Percentiles rank a stretch among this genome's conserved stretches.
These are phyloP conservation scores for Amniataba percoides DNA, from an alignment of 2,797 vertebrate species.

Conservation along the genomic window DNA sequence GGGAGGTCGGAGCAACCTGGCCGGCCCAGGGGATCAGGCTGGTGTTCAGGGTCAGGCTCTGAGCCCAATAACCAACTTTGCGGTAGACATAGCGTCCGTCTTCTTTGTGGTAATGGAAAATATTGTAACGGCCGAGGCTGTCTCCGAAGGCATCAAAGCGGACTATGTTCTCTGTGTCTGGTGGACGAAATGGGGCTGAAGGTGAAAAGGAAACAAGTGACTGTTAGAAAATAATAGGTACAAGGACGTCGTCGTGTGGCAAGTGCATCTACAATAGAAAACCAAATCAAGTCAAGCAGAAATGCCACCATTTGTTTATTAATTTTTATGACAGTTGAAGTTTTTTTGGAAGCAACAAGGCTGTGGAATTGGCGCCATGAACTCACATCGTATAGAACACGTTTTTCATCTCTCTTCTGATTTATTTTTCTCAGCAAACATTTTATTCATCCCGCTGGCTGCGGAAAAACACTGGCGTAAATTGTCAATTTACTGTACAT, in stretches of 20 bases:
- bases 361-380: not conserved
- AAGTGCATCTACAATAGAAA: constrained; percentile 73
- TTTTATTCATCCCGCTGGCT: constrained; percentile 12
- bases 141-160: constrained; percentile 95
- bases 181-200: constrained; percentile 79
- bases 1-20: constrained; percentile 88
- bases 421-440: constrained; percentile 25
- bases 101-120: constrained; percentile 92
- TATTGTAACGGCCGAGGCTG: constrained; percentile 97
- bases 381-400: not conserved
- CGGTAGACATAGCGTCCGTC: constrained; percentile 89
- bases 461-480: constrained; percentile 42
- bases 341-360: not conserved
- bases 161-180: constrained; percentile 88
- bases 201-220: constrained; percentile 44
- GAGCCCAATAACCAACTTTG: constrained; percentile 97
- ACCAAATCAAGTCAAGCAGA: not conserved
- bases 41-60: constrained; percentile 92
- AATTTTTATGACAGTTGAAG: constrained; percentile 2
- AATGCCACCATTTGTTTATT: constrained; percentile 3
- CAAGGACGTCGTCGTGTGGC: not conserved
- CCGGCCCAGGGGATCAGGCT: constrained; percentile 91
- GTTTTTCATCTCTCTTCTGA: constrained; percentile 20
- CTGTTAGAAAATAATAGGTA: not conserved
- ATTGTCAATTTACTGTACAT: constrained; percentile 31